Evolutionary conservation across 2,888 invertebrate genomes (phyloP).

Genomic region (Syritta pipiens): DNA sequence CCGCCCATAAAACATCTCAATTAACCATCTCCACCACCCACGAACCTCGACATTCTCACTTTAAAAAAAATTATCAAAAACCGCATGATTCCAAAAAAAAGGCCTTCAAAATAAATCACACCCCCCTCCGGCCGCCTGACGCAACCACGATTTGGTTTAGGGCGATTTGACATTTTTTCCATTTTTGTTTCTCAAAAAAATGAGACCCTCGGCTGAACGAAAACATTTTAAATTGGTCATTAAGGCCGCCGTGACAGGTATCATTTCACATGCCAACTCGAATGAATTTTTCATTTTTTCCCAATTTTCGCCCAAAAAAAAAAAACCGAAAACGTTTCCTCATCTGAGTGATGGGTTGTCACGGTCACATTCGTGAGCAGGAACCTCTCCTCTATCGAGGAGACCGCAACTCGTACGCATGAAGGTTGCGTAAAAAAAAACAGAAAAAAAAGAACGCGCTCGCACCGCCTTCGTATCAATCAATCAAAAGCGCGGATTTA

Average conservation of each 20-base stretch:
- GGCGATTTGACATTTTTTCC: constrained; percentile 12
- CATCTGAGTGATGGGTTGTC: constrained; percentile 51
- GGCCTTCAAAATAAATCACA: no score
- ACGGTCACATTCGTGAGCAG: constrained; percentile 31
- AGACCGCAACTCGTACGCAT: neutral
- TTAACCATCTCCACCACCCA: no score
- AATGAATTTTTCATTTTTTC: constrained; percentile 9
- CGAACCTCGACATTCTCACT: no score
- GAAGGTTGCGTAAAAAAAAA: constrained; percentile 22
- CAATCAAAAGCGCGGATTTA: constrained; percentile 54
- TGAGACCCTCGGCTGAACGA: neutral
- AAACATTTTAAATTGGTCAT: constrained; percentile 42
- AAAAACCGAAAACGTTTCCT: constrained; percentile 19
- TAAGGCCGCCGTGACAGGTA: constrained; percentile 51
- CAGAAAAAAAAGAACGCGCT: neutral
- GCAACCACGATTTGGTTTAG: constrained; percentile 2
- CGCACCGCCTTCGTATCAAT: constrained; percentile 56
- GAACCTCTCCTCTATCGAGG: constrained; percentile 24
- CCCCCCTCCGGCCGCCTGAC: neutral
- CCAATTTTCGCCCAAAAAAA: constrained; percentile 10
- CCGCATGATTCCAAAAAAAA: no score
- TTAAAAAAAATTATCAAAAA: no score
- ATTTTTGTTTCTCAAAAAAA: neutral
- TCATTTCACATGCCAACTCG: constrained; percentile 60
- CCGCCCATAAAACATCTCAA: no score